A percentile compares a stretch with the other conserved stretches of the same genome.
phyloP scores from a whole-genome alignment of 2,888 invertebrate genomes.

The Tillus elongatus region DNA sequence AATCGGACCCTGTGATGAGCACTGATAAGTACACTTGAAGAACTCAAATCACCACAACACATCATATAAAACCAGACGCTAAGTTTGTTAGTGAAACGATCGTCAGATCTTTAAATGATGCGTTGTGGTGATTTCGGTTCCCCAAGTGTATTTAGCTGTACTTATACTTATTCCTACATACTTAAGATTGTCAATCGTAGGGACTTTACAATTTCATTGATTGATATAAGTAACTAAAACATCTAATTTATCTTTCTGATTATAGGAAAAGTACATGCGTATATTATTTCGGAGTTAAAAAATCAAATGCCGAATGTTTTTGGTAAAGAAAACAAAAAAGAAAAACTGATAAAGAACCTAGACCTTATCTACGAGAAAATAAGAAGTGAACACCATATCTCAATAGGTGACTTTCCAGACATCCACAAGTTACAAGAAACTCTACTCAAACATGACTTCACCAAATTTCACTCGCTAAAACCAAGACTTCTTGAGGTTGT shows the following conservation, averaged over 20 bases:
- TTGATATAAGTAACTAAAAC: conserved; percentile 1
- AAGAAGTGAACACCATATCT: conserved; percentile 86
- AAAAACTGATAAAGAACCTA: conserved; percentile 88
- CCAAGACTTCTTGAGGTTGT: conserved; percentile 84
- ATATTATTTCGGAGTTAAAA: conserved; percentile 85
- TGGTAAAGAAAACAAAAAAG: conserved; percentile 93
- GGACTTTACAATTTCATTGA: neutral
- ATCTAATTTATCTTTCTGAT: no score
- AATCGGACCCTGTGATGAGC: no score
- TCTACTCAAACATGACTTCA: conserved; percentile 81
- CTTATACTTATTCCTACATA: no score
- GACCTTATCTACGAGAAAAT: conserved; percentile 79
- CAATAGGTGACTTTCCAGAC: conserved; percentile 96
- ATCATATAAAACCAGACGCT: no score
- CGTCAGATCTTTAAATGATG: no score
- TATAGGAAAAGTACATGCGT: conserved; percentile 97
- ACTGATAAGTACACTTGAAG: no score
- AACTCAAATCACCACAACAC: no score
- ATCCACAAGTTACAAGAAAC: conserved; percentile 87
- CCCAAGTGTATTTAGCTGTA: no score
- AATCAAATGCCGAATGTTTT: conserved; percentile 96
- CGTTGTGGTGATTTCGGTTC: no score
- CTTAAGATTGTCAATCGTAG: no score
- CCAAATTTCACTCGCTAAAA: conserved; percentile 84
- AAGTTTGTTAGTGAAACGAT: no score